Evolutionary conservation across 2,113 vertebrate genomes (phyloP).

Genomic region (Marmota monax): DNA sequence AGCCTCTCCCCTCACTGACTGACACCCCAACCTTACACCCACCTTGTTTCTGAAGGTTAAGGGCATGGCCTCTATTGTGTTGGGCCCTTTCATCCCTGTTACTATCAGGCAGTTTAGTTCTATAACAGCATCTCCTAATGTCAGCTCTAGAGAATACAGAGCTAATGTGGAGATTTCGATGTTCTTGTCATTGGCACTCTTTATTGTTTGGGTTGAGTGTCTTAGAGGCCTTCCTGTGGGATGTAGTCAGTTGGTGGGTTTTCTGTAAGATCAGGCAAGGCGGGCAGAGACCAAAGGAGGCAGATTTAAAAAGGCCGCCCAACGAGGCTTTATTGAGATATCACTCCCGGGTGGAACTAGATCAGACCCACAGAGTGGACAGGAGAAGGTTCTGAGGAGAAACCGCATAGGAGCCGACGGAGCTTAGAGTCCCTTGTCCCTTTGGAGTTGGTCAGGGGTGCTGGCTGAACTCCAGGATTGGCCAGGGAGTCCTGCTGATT

Average conservation of each 20-base stretch:
- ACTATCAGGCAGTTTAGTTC: not conserved
- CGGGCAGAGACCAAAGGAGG: no score
- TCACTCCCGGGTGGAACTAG: no score
- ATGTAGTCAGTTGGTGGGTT: not conserved
- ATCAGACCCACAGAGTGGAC: no score
- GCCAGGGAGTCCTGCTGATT: no score
- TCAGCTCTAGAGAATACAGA: not conserved
- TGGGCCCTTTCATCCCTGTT: not conserved
- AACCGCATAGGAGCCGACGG: no score
- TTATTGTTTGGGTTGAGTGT: not conserved
- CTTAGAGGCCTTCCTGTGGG: not conserved
- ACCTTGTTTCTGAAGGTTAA: slow-evolving; percentile 5
- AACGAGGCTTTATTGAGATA: no score
- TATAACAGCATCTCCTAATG: no score
- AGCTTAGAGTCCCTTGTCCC: no score
- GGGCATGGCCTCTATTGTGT: not conserved
- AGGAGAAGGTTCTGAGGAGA: no score
- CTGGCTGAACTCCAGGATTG: no score
- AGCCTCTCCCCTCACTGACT: not conserved
- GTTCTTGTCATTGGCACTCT: not conserved
- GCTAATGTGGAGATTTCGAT: not conserved
- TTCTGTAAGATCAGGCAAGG: not conserved
- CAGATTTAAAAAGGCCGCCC: no score
- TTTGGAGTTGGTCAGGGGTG: no score
- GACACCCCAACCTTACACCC: not conserved